Conservation (phyloP, 2,113 vertebrate genomes). For the Paraplagusia blochii region DNA sequence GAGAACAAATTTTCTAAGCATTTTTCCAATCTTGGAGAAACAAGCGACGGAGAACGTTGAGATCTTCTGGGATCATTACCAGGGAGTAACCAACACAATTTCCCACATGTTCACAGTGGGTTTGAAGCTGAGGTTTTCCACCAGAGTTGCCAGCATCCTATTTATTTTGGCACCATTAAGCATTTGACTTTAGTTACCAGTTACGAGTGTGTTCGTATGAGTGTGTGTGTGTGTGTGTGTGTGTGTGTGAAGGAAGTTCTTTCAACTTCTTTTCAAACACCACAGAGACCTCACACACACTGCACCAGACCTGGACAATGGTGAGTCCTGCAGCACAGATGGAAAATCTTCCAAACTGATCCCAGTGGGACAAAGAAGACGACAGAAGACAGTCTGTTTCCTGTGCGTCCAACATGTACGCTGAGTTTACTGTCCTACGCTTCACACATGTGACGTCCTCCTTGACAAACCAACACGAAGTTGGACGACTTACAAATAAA, state of each 20-base stretch:
- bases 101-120: conserved; percentile 38
- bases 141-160: conserved; percentile 51
- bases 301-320: conserved; percentile 34
- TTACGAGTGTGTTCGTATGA: conserved; percentile 34
- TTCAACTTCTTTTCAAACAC: conserved; percentile 43
- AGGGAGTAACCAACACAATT: conserved; percentile 38
- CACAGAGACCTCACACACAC: conserved; percentile 66
- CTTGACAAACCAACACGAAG: too few species aligned
- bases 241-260: conserved; percentile 20
- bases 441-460: too few species aligned
- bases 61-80: conserved; percentile 24
- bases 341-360: conserved; percentile 15
- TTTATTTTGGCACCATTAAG: conserved; percentile 60
- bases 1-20: not conserved
- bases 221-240: conserved; percentile 1
- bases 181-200: conserved; percentile 45
- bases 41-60: conserved; percentile 23
- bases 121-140: conserved; percentile 47
- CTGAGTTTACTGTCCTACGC: too few species aligned
- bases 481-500: too few species aligned
- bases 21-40: conserved; percentile 15
- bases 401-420: not conserved
- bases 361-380: not conserved
- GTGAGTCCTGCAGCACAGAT: conserved; percentile 26
- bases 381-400: not conserved